A percentile compares a stretch with the other conserved stretches of the same genome.
Evolutionary conservation across 2,888 invertebrate genomes (phyloP).

Genomic region (Caenorhabditis zanzibari): DNA sequence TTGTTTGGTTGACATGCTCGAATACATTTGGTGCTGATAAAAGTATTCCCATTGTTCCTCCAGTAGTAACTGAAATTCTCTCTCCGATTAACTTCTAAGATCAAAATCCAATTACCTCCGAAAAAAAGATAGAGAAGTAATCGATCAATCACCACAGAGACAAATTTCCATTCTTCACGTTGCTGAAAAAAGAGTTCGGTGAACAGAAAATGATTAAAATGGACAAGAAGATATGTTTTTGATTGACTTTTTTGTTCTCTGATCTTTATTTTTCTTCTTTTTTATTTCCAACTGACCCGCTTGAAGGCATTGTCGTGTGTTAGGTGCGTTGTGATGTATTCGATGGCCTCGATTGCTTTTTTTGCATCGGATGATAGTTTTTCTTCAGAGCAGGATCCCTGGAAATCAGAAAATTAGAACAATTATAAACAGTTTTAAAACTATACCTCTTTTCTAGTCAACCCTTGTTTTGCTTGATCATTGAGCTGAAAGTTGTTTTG

Average conservation of each 20-base stretch:
- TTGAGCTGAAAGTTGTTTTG: conserved; percentile 30
- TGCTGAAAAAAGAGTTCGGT: conserved; percentile 79
- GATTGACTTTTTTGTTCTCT: conserved; percentile 10
- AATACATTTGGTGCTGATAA: conserved; percentile 85
- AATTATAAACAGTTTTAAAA: background rate
- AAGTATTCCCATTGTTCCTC: conserved; percentile 83
- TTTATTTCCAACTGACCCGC: conserved; percentile 64
- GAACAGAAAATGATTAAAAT: conserved; percentile 16
- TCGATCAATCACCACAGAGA: conserved; percentile 85
- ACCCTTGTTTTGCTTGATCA: conserved; percentile 34
- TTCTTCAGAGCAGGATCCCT: conserved; percentile 50
- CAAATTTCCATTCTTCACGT: conserved; percentile 85
- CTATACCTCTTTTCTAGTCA: conserved; percentile 42
- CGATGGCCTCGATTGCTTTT: conserved; percentile 82
- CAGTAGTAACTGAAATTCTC: conserved; percentile 65
- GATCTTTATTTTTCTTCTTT: background rate
- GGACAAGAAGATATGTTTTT: background rate
- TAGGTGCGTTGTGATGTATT: conserved; percentile 82
- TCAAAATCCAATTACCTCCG: conserved; percentile 72
- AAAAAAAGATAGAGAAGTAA: conserved; percentile 85
- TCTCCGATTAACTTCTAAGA: background rate
- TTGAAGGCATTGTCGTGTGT: conserved; percentile 80
- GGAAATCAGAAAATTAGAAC: background rate
- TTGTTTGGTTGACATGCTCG: conserved; percentile 83
- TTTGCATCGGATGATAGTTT: conserved; percentile 78